Conservation (phyloP, 2,113 vertebrate genomes). For the Nannospalax galili region DNA sequence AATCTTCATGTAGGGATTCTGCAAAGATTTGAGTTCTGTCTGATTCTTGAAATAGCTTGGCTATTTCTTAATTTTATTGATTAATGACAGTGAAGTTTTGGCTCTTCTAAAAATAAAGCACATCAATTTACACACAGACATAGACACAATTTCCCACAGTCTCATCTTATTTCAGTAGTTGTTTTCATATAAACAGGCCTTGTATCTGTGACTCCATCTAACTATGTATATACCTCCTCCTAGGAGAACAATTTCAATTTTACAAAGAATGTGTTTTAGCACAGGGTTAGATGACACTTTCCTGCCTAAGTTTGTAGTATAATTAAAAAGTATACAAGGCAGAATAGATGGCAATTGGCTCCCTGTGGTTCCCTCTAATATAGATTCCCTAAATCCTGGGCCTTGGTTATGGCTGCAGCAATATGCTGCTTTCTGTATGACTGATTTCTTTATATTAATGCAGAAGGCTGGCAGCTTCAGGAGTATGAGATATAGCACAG, state of each 20-base stretch:
- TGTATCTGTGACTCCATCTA: neutral
- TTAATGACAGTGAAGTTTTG: neutral
- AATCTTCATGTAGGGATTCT: neutral
- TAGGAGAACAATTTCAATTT: constrained; percentile 75
- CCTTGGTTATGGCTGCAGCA: neutral
- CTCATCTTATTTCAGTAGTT: constrained; percentile 49
- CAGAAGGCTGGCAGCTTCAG: neutral
- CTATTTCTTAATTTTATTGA: constrained; percentile 21
- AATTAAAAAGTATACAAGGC: constrained; percentile 79
- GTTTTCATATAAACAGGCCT: constrained; percentile 50
- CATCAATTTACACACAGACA: neutral
- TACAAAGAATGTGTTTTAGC: constrained; percentile 60
- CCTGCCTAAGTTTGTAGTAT: constrained; percentile 67
- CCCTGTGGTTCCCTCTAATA: constrained; percentile 65
- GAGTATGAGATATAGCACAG: neutral
- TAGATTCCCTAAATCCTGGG: constrained; percentile 27
- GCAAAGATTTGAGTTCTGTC: neutral
- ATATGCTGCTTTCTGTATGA: neutral
- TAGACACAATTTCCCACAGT: neutral
- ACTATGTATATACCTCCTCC: constrained; percentile 38
- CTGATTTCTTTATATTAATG: neutral
- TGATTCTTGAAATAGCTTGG: neutral
- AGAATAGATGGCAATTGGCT: constrained; percentile 77
- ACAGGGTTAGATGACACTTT: neutral
- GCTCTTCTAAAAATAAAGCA: neutral